Evolutionary conservation across 37 sponge, comb jelly and placozoan species (phyloP).

Genomic region (Ianthella basta): DNA sequence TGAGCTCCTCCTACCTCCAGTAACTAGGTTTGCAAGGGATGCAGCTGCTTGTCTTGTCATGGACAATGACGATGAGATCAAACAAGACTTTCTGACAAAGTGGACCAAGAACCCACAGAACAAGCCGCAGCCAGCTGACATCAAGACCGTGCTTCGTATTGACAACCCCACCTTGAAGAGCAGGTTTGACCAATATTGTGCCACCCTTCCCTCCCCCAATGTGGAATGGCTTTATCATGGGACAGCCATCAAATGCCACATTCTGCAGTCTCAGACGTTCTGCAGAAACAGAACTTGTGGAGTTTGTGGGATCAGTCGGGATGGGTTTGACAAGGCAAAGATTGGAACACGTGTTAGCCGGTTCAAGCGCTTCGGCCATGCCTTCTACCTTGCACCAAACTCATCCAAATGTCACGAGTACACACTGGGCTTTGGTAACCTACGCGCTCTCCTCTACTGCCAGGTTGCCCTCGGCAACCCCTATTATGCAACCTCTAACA

Average conservation of each 20-base stretch:
- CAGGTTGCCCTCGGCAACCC: slow-evolving; percentile 70
- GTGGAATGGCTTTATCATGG: slow-evolving; percentile 5
- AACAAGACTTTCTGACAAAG: neutral
- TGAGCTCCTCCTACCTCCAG: no score
- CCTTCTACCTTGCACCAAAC: slow-evolving; percentile 82
- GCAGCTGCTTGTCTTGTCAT: no score
- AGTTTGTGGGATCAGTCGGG: slow-evolving; percentile 12
- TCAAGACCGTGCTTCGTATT: neutral
- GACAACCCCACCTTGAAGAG: neutral
- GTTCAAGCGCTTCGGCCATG: slow-evolving; percentile 80
- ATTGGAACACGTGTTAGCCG: slow-evolving; percentile 44
- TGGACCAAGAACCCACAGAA: neutral
- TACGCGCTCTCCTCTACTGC: slow-evolving; percentile 68
- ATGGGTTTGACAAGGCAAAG: neutral
- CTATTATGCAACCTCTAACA: slow-evolving; percentile 43
- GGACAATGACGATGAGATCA: neutral
- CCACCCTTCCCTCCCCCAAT: neutral
- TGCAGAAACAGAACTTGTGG: neutral
- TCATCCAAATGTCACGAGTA: slow-evolving; percentile 89
- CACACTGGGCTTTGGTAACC: slow-evolving; percentile 46
- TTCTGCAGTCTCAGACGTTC: neutral
- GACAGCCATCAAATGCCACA: slow-evolving; percentile 3
- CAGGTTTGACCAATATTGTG: neutral
- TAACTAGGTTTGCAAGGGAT: no score
- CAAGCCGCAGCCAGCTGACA: neutral